Base-by-base conservation (phyloP, 2,888 invertebrate species). In the Dryomyza anilis region DNA sequence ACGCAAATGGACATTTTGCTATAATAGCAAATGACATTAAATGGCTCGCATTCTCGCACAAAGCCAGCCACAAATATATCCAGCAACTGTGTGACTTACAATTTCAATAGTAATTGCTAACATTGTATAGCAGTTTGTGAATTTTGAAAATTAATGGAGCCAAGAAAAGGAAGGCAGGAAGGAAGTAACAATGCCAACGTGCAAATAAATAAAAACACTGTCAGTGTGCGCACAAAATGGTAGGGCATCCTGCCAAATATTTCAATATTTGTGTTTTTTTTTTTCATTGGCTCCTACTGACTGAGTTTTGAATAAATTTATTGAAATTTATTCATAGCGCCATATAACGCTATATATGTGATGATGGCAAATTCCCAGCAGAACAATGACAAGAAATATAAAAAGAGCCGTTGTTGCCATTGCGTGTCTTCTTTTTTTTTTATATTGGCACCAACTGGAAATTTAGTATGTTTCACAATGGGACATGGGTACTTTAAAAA, bases 221-320 rank as follows among this genome's bases (percentile, higher is more conserved):
- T 48, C 25, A n/a, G 25, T n/a, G 48, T 33, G 16, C 19, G 14
- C 30, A 45, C 2, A 48, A 39, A 58, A 52, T 25, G 27, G 43
- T 21, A 19, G 16, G 61, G 61, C 53, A 52, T n/a, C 16, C 27
- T 61, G 53, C 61, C 61, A 61, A 61, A 39, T 8, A 45, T 55
- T 10, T 55, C 33, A 45, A 29, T 27, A 27, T 57, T 27, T 53
- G 6, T 53, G 19, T 55, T 14, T 30, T 8, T 16, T 27, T 25
- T 58, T 25, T 16, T 4, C n/a, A 14, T 36, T 8, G 10, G 10
- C 10, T 48, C 21, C 6, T 21, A n/a, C 23, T 30, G 58, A 46
- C 16, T 59, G 36, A 59, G 48, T 33, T 59, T 59, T 46, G 27
- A 46, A 48, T 48, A 59, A 33, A 59, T 30, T 59, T 23, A 29